Base-by-base conservation (phyloP, 1,140 invertebrate genomes). In the Andrena cerasifolii region DNA sequence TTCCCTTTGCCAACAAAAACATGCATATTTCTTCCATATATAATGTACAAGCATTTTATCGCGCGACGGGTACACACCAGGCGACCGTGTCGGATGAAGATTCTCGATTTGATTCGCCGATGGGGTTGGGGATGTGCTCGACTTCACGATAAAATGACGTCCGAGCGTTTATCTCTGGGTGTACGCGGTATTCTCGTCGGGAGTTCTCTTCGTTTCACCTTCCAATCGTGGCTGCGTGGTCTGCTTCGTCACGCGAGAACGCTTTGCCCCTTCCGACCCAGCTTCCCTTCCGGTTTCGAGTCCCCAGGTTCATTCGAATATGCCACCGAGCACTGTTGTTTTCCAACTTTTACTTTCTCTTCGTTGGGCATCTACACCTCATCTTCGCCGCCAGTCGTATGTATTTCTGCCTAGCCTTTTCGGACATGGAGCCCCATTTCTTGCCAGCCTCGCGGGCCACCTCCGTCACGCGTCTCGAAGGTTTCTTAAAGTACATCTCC, bases 391-490 rank as follows among this genome's bases (percentile, higher is more conserved):
- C 86, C 49, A 87, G 36, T 6, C 70, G 21, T 21, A 84, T 70
- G 56, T 90, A 92, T 28, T 82, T 85, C 2, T 59, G 21, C 33
- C 82, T 89, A 1, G 86, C 66, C 14, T 79, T 68, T 0, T 72
- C 21, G 1, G 88, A 71, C 83, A 91, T 73, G 3, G 56, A 33
- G 10, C 83, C 80, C 91, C 90, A 91, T 36, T 43, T 74, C 31
- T 84, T 87, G 1, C 87, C 90, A 0, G 90, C 91, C 26, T 78
- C 59, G 0, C 82, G 79, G 0, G 89, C 91, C 0, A 90, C 85
- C 16, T 77, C 78, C 6, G 88, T 79, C 1, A 90, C 84, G 8
- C 40, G 80, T 53, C 77, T 80, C 0, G 54, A 79, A 0, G 86
- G 82, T 24, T 53, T 70, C 16, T 86, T 82, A 26, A 49, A 86